Percentiles rank a stretch among this genome's conserved stretches.
Conservation (phyloP, 2,113 vertebrate species). For the Rhadina sibilatrix region DNA sequence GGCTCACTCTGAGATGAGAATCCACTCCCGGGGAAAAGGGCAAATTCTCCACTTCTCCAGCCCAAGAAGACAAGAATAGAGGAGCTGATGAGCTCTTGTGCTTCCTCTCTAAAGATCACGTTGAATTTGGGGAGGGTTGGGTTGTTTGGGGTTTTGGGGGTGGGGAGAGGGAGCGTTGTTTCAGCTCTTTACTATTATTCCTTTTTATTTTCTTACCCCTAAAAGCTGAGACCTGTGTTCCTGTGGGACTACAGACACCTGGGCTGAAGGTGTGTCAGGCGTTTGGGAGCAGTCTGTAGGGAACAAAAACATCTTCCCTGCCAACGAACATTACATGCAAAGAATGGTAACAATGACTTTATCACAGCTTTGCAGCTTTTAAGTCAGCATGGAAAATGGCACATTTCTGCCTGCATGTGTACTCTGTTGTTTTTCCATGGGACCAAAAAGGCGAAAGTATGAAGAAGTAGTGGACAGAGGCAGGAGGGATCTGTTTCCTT, state of each 20-base stretch:
- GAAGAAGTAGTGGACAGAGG: background rate
- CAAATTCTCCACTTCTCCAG: background rate
- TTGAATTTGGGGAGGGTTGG: rapidly evolving
- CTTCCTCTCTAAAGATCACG: background rate
- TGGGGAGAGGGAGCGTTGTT: rapidly evolving
- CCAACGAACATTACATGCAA: rapidly evolving
- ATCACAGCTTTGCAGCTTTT: background rate
- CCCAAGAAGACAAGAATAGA: background rate
- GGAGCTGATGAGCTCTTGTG: background rate
- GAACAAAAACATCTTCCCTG: background rate
- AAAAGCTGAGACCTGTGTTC: background rate
- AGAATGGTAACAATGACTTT: background rate
- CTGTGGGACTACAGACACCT: background rate
- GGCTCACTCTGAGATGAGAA: background rate
- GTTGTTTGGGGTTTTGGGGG: background rate
- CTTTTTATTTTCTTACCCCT: background rate
- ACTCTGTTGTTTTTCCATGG: background rate
- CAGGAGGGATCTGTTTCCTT: background rate
- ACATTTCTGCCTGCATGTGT: background rate
- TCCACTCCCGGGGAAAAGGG: background rate
- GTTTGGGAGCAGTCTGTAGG: background rate
- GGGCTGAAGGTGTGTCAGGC: background rate
- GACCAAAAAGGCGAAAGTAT: background rate
- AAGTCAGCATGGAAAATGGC: background rate
- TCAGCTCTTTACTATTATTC: background rate